Conservation (phyloP, 2,113 vertebrate species). For the Bos javanicus region DNA sequence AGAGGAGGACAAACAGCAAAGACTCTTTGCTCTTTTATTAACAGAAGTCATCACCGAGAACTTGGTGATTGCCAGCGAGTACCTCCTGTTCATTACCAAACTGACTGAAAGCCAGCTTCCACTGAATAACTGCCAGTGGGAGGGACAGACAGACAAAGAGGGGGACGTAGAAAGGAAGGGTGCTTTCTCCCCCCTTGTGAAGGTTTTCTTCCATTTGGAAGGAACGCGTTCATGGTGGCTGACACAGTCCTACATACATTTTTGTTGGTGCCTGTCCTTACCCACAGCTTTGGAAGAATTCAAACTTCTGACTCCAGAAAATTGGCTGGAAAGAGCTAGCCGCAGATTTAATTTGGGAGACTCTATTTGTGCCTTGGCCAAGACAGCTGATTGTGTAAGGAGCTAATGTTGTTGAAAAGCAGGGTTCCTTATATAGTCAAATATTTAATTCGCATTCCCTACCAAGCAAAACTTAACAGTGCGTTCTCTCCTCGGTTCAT, state of each 20-base stretch:
- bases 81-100: constrained; percentile 59
- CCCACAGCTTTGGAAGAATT: not conserved
- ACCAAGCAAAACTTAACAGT: not conserved
- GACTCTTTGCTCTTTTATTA: constrained; percentile 42
- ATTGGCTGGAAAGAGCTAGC: not conserved
- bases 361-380: not conserved
- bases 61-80: constrained; percentile 47
- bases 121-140: not conserved
- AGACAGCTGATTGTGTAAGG: not conserved
- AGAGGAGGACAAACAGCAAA: not conserved
- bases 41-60: constrained; percentile 55
- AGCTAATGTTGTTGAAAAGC: not conserved
- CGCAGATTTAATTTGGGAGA: not conserved
- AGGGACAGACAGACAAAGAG: not conserved
- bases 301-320: not conserved
- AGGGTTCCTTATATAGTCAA: not conserved
- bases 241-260: not conserved
- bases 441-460: not conserved
- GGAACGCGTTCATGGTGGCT: not conserved
- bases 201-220: not conserved
- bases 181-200: not conserved
- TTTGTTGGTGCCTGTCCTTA: not conserved
- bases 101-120: constrained; percentile 11
- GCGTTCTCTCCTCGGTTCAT: rapidly evolving
- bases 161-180: not conserved